These are phyloP conservation scores for Bilobella aurantiaca DNA, from an alignment of 1,140 invertebrate species.

Conservation along the genomic window DNA sequence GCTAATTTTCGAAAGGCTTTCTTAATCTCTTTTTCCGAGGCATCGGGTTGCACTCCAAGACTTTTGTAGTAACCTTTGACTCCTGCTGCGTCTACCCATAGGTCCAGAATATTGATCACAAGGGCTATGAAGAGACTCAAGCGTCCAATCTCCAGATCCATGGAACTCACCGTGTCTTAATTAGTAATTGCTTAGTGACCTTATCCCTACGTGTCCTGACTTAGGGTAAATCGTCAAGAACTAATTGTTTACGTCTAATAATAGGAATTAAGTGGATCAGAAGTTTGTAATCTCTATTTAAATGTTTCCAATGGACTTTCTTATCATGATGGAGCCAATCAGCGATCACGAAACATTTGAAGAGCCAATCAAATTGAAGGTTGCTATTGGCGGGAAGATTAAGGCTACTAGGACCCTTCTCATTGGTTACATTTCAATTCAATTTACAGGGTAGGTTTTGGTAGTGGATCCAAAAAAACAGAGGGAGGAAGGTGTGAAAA, in stretches of 20 bases:
- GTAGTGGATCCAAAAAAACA: too few relatives aligned
- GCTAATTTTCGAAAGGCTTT: slow-evolving; percentile 50
- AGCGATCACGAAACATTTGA: neutral
- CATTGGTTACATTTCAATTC: neutral
- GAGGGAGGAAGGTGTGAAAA: too few relatives aligned
- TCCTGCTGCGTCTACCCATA: neutral
- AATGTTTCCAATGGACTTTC: too few relatives aligned
- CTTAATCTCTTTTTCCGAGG: slow-evolving; percentile 42
- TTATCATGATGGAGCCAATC: too few relatives aligned
- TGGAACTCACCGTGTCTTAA: too few relatives aligned
- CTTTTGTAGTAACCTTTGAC: slow-evolving; percentile 41
- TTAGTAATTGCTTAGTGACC: too few relatives aligned
- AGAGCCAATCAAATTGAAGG: neutral
- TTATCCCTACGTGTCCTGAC: too few relatives aligned
- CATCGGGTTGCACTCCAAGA: slow-evolving; percentile 39
- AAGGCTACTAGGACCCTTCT: neutral
- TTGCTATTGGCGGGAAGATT: neutral
- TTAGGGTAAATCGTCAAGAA: too few relatives aligned
- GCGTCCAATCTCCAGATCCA: neutral
- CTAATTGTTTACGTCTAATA: too few relatives aligned
- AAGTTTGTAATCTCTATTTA: too few relatives aligned
- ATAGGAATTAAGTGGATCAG: too few relatives aligned
- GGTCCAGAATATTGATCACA: neutral
- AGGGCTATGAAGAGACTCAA: neutral
- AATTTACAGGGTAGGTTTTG: too few relatives aligned